A percentile compares a stretch with the other conserved stretches of the same genome.
Evolutionary conservation across 2,888 invertebrate species (phyloP).

Genomic region (Pilophorus perplexus): DNA sequence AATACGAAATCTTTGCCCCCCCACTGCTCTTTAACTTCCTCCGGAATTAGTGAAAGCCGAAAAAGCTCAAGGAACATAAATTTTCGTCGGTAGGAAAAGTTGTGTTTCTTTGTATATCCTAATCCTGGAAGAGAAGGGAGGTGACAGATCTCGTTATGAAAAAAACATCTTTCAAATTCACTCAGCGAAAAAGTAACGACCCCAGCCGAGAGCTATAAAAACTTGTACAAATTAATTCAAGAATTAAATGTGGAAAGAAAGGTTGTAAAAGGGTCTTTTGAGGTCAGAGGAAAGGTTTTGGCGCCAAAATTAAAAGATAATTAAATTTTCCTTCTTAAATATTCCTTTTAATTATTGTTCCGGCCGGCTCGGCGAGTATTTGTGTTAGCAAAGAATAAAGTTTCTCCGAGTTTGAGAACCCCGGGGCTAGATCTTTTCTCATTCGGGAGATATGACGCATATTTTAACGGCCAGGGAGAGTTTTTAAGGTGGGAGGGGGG

Average conservation of each 20-base stretch:
- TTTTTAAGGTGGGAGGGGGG: too few relatives aligned
- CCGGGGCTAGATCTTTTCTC: too few relatives aligned
- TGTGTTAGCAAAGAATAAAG: background rate
- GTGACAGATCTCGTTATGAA: background rate
- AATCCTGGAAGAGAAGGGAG: too few relatives aligned
- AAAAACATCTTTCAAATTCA: background rate
- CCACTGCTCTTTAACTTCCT: too few relatives aligned
- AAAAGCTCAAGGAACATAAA: too few relatives aligned
- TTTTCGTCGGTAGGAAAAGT: too few relatives aligned
- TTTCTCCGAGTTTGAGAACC: conserved; percentile 8
- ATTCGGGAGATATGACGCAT: too few relatives aligned
- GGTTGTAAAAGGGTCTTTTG: background rate
- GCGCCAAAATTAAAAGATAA: conserved; percentile 18
- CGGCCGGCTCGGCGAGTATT: conserved; percentile 19
- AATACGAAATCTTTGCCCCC: too few relatives aligned
- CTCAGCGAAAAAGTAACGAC: background rate
- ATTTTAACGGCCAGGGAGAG: too few relatives aligned
- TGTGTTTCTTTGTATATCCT: too few relatives aligned
- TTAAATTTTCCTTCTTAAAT: conserved; percentile 24
- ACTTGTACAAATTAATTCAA: conserved; percentile 21
- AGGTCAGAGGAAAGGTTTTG: background rate
- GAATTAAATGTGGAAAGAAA: background rate
- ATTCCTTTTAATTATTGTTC: conserved; percentile 20
- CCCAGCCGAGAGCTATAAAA: background rate
- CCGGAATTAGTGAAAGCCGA: too few relatives aligned